These are phyloP conservation scores for Brachylomia viminalis DNA, from an alignment of 2,888 invertebrate genomes.

Conservation along the genomic window DNA sequence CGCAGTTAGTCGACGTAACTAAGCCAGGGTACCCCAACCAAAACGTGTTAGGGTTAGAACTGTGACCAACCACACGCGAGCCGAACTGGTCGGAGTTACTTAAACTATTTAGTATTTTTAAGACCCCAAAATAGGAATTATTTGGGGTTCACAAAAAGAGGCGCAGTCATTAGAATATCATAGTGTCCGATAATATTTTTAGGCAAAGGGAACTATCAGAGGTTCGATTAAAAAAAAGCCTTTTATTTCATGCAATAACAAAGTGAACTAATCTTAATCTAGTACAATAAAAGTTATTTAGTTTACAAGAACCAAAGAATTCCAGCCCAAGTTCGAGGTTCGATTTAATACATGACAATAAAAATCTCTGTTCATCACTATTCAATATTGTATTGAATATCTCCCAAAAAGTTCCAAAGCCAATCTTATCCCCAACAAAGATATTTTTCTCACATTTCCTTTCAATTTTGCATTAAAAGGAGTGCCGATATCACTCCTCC, in stretches of 20 bases:
- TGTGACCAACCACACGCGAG: too few relatives aligned
- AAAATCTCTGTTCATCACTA: not conserved
- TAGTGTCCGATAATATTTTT: not conserved
- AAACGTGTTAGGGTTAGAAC: too few relatives aligned
- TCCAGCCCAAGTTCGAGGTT: too few relatives aligned
- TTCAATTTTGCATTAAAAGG: conserved; percentile 81
- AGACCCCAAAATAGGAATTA: too few relatives aligned
- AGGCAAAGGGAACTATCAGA: not conserved
- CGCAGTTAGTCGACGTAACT: not conserved
- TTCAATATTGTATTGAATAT: conserved; percentile 4
- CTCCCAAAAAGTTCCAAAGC: conserved; percentile 10
- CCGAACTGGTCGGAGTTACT: too few relatives aligned
- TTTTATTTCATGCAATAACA: too few relatives aligned
- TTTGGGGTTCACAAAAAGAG: not conserved
- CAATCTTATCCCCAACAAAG: conserved; percentile 28
- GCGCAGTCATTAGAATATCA: not conserved
- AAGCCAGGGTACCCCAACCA: not conserved
- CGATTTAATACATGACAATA: not conserved
- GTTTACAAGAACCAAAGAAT: too few relatives aligned
- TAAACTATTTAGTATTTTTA: too few relatives aligned
- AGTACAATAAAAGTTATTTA: too few relatives aligned
- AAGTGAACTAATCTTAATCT: too few relatives aligned
- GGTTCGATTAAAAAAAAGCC: not conserved
- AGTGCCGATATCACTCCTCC: conserved; percentile 77
- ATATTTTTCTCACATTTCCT: conserved; percentile 59